A percentile compares a stretch with the other conserved stretches of the same genome.
phyloP scores from a whole-genome alignment of 2,797 vertebrate species.

The Ptychadena robeensis region DNA sequence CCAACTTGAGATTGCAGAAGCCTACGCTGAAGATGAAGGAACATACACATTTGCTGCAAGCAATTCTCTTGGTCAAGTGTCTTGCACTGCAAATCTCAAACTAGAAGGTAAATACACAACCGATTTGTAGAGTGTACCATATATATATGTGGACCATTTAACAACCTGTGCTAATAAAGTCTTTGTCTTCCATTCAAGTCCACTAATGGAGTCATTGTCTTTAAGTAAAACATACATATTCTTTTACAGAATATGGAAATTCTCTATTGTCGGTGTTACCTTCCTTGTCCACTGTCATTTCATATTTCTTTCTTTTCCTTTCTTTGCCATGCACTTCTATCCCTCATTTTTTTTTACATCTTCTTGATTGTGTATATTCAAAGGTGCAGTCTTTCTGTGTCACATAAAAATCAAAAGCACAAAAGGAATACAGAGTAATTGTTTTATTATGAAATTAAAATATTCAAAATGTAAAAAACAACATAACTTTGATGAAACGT shows the following conservation, averaged over 20 bases:
- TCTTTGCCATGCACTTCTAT: slow-evolving; percentile 16
- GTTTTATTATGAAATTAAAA: slow-evolving; percentile 21
- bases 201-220: slow-evolving; percentile 65
- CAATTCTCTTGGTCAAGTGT: slow-evolving; percentile 86
- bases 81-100: slow-evolving; percentile 86
- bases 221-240: slow-evolving; percentile 39
- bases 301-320: not conserved
- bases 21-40: slow-evolving; percentile 92
- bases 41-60: slow-evolving; percentile 88
- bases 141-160: slow-evolving; percentile 15
- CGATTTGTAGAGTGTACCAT: slow-evolving; percentile 36
- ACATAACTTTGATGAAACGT: not conserved
- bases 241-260: slow-evolving; percentile 46
- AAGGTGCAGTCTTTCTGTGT: slow-evolving; percentile 62
- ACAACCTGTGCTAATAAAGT: slow-evolving; percentile 64
- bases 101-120: slow-evolving; percentile 81
- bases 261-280: not conserved
- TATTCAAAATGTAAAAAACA: not conserved
- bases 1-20: slow-evolving; percentile 91
- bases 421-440: slow-evolving; percentile 35
- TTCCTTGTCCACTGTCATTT: slow-evolving; percentile 4
- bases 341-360: slow-evolving; percentile 4
- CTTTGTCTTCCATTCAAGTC: slow-evolving; percentile 61
- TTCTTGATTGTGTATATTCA: slow-evolving; percentile 32
- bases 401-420: slow-evolving; percentile 32